These are phyloP conservation scores for Cabera pusaria DNA, from an alignment of 2,888 invertebrate species.

Conservation along the genomic window DNA sequence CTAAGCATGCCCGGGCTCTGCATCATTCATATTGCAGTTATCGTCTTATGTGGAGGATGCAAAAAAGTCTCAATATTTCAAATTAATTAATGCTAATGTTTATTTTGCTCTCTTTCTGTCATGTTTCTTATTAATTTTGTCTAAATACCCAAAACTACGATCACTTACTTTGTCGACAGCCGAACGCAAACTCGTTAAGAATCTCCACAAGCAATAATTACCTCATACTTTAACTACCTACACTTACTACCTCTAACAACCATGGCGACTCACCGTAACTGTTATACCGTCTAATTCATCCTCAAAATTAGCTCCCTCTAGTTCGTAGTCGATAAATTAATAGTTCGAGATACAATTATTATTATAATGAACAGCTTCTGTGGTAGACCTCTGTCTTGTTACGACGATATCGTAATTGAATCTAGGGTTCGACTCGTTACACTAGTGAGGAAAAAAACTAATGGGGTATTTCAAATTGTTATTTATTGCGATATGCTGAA, in stretches of 20 bases:
- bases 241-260: not conserved
- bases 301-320: slow-evolving; percentile 29
- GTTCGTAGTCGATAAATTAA: slow-evolving; percentile 65
- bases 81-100: too few species aligned
- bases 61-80: too few species aligned
- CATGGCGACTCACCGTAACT: too few species aligned
- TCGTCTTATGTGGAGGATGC: too few species aligned
- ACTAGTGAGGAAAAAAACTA: slow-evolving; percentile 13
- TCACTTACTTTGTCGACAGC: too few species aligned
- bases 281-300: slow-evolving; percentile 25
- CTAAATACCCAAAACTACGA: too few species aligned
- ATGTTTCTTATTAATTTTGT: too few species aligned
- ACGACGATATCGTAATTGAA: slow-evolving; percentile 75
- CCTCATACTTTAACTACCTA: not conserved
- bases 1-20: too few species aligned
- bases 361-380: slow-evolving; percentile 72
- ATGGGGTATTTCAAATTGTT: slow-evolving; percentile 7
- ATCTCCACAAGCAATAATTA: not conserved
- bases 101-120: too few species aligned
- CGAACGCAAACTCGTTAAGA: too few species aligned
- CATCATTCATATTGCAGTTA: too few species aligned
- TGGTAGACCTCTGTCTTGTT: slow-evolving; percentile 35
- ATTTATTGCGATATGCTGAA: slow-evolving; percentile 4
- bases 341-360: slow-evolving; percentile 75
- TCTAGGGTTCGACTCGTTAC: slow-evolving; percentile 37